Evolutionary conservation across 2,113 vertebrate species (phyloP).

Genomic region (Eclectus roratus): DNA sequence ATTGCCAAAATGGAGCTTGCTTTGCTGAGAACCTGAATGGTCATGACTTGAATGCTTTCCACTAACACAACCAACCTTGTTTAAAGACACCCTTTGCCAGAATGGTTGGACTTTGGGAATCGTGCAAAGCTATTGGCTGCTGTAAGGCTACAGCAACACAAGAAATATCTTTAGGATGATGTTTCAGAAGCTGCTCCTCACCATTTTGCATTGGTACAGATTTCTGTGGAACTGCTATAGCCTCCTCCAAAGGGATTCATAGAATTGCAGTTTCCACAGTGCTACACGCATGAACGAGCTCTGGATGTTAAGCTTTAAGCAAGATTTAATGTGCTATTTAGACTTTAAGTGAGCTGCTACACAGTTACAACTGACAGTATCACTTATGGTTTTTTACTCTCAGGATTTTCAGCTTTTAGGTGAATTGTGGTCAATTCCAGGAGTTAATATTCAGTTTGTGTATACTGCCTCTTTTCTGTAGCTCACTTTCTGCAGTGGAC

Average conservation of each 20-base stretch:
- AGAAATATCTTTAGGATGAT: background rate
- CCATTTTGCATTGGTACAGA: background rate
- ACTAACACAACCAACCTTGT: background rate
- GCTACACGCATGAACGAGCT: background rate
- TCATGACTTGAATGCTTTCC: background rate
- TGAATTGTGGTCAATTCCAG: background rate
- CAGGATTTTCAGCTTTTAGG: background rate
- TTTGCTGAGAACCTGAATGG: background rate
- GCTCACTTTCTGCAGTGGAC: background rate
- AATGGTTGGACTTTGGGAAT: background rate
- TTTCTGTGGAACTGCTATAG: background rate
- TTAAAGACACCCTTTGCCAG: background rate
- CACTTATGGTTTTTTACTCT: background rate
- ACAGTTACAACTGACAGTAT: background rate
- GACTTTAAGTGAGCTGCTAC: background rate
- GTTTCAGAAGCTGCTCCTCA: background rate
- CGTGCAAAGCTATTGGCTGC: background rate
- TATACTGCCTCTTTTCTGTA: background rate
- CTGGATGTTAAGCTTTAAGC: background rate
- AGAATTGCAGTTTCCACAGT: background rate
- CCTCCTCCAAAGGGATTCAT: background rate
- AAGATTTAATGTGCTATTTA: background rate
- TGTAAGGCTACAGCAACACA: background rate
- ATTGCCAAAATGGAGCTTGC: background rate
- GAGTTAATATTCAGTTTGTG: background rate